phyloP scores from a whole-genome alignment of 2,113 vertebrate species.

The Regulus satrapa region DNA sequence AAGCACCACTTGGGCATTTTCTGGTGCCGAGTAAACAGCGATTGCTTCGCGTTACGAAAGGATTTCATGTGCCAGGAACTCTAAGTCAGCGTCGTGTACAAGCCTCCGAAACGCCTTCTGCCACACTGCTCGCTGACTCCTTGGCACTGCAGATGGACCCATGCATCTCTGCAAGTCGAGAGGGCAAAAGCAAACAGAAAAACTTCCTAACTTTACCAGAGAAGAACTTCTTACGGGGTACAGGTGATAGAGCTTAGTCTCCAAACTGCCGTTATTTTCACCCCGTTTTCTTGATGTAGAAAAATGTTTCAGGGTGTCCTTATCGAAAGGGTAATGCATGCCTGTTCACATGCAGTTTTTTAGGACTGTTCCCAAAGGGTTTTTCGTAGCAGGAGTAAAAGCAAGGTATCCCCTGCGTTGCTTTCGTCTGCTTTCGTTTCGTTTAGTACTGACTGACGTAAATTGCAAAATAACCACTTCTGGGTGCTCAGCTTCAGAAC shows the following conservation, averaged over 20 bases:
- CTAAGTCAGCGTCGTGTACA: background rate
- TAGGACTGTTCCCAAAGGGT: background rate
- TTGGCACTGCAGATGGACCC: background rate
- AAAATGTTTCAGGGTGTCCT: background rate
- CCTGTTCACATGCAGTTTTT: background rate
- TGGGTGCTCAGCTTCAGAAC: background rate
- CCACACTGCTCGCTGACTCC: background rate
- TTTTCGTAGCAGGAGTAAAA: background rate
- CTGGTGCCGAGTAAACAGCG: background rate
- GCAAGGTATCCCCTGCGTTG: accelerated
- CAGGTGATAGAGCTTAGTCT: background rate
- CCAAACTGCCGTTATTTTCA: background rate
- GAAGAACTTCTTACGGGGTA: background rate
- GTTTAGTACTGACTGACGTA: background rate
- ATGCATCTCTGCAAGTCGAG: background rate
- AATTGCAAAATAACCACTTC: background rate
- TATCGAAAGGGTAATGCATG: background rate
- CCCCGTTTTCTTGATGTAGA: background rate
- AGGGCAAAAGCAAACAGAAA: background rate
- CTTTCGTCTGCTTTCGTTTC: background rate
- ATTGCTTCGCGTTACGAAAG: background rate
- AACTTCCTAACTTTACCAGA: background rate
- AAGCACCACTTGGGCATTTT: background rate
- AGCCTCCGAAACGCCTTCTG: background rate
- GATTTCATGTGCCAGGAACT: background rate